Base-by-base conservation (phyloP, 2,113 vertebrate species). In the Cyprinodon tularosa region DNA sequence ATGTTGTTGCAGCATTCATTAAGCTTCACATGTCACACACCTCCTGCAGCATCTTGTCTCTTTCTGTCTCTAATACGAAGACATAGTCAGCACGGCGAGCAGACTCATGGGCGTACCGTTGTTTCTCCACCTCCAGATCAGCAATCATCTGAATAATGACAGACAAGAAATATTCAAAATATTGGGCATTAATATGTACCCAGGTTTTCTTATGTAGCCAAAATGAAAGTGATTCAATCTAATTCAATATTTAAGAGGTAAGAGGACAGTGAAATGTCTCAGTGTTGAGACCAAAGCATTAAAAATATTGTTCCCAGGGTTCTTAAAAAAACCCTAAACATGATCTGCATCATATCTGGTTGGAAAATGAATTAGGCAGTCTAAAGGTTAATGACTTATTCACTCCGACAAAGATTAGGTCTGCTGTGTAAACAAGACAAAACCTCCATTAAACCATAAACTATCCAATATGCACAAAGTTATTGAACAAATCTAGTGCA, bases 11-110 rank as follows among this genome's bases (percentile, higher is more conserved):
- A 12, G 22, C 38, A 47, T 37, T 36, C 3, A 13, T 0, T 13
- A 37, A 45, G n/a, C 47, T 50, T 66, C 3, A 5, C 69, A 45
- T 8, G 4, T 39, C 17, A 39, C 72, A 48, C 66, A 99, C 98
- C 97, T 99, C 96, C 80, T 98, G 97, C 20, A 96, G 95, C 70
- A 99, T 96, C 36, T 97, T 92, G 81, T 98, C 96, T 72, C 96
- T 85, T 73, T 99, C 97, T 81, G 95, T 96, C 93, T 97, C 96
- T 88, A 99, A 91, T 96, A 97, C 96, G 88, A 95, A 96, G 66
- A 96, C 96, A 88, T 98, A 96, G 64, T 99, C 96, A 60, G 98
- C 96, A 0, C 94, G 96, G 88, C 96, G 96, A 0, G 95, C 96
- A 0, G 96, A 93, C 78, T 98, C 96, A 90, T 96, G 97, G 1